These are phyloP conservation scores for Timandra comae DNA, from an alignment of 2,888 invertebrate species.

Conservation along the genomic window DNA sequence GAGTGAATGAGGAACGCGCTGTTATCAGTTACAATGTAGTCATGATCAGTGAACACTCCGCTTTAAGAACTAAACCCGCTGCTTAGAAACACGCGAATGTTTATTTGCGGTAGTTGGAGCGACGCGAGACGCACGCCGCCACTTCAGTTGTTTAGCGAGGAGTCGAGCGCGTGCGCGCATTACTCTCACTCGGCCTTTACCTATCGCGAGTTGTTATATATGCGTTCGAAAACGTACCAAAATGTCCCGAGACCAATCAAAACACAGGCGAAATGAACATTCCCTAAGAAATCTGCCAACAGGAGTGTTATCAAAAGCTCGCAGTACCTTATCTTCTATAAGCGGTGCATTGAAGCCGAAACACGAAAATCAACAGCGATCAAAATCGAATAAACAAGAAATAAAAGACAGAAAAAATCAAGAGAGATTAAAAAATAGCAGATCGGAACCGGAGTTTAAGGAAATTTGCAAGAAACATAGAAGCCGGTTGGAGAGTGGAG, in stretches of 20 bases:
- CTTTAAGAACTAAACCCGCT: constrained; percentile 25
- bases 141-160: constrained; percentile 57
- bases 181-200: constrained; percentile 6
- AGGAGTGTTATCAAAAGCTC: constrained; percentile 64
- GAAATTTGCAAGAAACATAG: constrained; percentile 53
- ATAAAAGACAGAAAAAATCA: constrained; percentile 61
- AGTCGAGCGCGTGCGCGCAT: constrained; percentile 43
- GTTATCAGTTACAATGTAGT: constrained; percentile 24
- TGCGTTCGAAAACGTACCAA: constrained; percentile 28
- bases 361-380: constrained; percentile 41
- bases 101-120: constrained; percentile 65
- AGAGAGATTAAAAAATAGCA: constrained; percentile 53
- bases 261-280: constrained; percentile 60
- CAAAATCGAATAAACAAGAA: constrained; percentile 25
- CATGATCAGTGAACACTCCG: constrained; percentile 19
- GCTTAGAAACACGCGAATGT: constrained; percentile 48
- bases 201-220: constrained; percentile 25
- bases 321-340: constrained; percentile 62
- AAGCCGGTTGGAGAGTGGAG: constrained; percentile 48
- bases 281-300: constrained; percentile 61
- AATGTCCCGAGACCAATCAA: constrained; percentile 63
- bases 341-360: constrained; percentile 67
- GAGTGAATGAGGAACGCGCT: constrained; percentile 12
- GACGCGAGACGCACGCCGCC: constrained; percentile 55
- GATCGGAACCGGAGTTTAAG: constrained; percentile 62